Percentiles rank a stretch among this genome's conserved stretches.
These are phyloP conservation scores for Ectemnius continuus DNA, from an alignment of 2,888 invertebrate species.

Conservation along the genomic window DNA sequence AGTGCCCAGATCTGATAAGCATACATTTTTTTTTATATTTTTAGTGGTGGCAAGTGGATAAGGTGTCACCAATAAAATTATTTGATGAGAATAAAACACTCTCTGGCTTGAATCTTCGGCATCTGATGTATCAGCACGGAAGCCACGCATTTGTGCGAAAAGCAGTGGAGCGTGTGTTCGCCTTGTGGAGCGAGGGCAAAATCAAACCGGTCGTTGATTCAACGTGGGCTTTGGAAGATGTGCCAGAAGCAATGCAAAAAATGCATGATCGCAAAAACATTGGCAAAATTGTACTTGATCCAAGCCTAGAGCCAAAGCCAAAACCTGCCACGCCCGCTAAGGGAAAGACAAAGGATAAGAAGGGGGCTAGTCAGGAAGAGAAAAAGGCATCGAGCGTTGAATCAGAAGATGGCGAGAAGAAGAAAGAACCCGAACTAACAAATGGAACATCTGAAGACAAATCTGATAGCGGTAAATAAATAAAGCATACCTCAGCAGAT, in stretches of 20 bases:
- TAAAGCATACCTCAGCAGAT: neutral
- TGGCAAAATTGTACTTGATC: constrained; percentile 92
- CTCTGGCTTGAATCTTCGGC: constrained; percentile 90
- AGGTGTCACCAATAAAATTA: constrained; percentile 91
- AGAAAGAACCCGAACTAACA: constrained; percentile 77
- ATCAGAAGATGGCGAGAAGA: constrained; percentile 79
- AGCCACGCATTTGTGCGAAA: constrained; percentile 85
- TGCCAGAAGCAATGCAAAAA: constrained; percentile 94
- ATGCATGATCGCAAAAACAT: constrained; percentile 95
- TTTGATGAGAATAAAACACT: constrained; percentile 93
- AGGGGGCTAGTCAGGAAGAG: constrained; percentile 85
- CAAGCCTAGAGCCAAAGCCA: constrained; percentile 88
- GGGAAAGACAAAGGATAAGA: constrained; percentile 86
- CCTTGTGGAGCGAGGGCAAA: constrained; percentile 87
- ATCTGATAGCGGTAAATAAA: constrained; percentile 78
- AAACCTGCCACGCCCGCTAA: constrained; percentile 89
- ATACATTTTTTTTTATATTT: constrained; percentile 48
- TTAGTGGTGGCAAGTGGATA: constrained; percentile 96
- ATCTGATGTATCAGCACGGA: constrained; percentile 88
- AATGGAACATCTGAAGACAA: constrained; percentile 80
- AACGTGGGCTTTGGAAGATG: constrained; percentile 92
- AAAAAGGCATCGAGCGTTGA: constrained; percentile 79
- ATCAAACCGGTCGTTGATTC: constrained; percentile 91
- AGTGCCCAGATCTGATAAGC: no score
- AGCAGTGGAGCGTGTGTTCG: constrained; percentile 86